These are phyloP conservation scores for Ischnura elegans DNA, from an alignment of 2,888 invertebrate species.

Conservation along the genomic window DNA sequence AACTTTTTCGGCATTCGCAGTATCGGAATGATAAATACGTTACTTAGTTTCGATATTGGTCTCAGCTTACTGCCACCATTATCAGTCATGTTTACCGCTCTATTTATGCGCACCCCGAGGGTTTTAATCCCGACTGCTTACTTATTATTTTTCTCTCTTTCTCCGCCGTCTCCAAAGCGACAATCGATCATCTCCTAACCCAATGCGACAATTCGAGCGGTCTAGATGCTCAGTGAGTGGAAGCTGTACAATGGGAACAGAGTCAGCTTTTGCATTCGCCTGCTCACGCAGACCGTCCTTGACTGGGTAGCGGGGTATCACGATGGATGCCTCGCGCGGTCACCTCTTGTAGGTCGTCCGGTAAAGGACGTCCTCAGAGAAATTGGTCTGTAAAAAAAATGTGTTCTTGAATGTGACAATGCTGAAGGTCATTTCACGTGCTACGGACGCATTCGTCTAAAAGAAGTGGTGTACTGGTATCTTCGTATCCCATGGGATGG, in stretches of 20 bases:
- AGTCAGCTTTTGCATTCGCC: neutral
- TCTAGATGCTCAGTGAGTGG: neutral
- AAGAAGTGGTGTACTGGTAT: neutral
- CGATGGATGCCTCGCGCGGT: neutral
- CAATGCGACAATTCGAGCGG: neutral
- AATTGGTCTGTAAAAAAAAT: neutral
- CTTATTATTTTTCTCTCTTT: neutral
- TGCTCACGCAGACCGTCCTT: neutral
- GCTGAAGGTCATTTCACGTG: neutral
- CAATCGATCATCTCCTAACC: conserved; percentile 2
- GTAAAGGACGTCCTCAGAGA: neutral
- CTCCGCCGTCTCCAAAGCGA: neutral
- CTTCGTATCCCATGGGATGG: neutral
- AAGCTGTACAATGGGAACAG: neutral
- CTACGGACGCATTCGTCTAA: neutral
- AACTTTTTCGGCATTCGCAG: too few relatives aligned
- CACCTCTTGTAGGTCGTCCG: neutral
- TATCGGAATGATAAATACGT: too few relatives aligned
- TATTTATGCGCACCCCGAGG: too few relatives aligned
- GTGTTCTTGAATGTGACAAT: neutral
- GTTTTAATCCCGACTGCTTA: neutral
- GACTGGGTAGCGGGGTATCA: neutral
- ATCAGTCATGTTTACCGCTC: too few relatives aligned
- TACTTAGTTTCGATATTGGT: too few relatives aligned
- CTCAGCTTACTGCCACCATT: too few relatives aligned